phyloP scores from a whole-genome alignment of 2,113 vertebrate species.

The Sphyrna mokarran region DNA sequence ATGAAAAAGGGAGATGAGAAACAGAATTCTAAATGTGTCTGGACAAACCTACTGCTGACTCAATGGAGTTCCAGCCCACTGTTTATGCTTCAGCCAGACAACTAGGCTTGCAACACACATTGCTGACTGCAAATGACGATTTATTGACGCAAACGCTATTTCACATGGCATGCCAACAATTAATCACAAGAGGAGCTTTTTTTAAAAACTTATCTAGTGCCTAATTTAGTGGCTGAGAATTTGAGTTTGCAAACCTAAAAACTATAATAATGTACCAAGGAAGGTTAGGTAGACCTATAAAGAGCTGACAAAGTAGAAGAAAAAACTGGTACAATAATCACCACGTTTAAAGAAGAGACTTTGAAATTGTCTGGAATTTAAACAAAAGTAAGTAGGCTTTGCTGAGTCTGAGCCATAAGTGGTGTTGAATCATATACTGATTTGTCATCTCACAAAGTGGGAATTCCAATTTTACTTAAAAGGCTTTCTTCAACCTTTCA shows the following conservation, averaged over 20 bases:
- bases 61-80: conserved; percentile 34
- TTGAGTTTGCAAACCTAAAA: conserved; percentile 5
- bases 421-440: background rate
- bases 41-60: background rate
- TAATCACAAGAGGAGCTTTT: conserved; percentile 52
- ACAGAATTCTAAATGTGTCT: background rate
- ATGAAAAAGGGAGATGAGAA: conserved; percentile 25
- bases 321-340: background rate
- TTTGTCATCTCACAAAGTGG: background rate
- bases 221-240: background rate
- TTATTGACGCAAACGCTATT: conserved; percentile 59
- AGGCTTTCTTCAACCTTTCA: background rate
- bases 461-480: background rate
- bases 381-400: background rate
- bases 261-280: conserved; percentile 6
- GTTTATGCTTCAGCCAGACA: conserved; percentile 55
- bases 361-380: background rate
- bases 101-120: conserved; percentile 39
- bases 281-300: background rate
- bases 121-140: conserved; percentile 52
- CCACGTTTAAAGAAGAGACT: background rate
- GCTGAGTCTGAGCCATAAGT: background rate
- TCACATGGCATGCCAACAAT: conserved; percentile 51
- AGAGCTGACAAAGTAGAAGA: background rate
- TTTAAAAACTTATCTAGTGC: conserved; percentile 46